Conservation (phyloP, 2,888 invertebrate species). For the Drosophila monieri region DNA sequence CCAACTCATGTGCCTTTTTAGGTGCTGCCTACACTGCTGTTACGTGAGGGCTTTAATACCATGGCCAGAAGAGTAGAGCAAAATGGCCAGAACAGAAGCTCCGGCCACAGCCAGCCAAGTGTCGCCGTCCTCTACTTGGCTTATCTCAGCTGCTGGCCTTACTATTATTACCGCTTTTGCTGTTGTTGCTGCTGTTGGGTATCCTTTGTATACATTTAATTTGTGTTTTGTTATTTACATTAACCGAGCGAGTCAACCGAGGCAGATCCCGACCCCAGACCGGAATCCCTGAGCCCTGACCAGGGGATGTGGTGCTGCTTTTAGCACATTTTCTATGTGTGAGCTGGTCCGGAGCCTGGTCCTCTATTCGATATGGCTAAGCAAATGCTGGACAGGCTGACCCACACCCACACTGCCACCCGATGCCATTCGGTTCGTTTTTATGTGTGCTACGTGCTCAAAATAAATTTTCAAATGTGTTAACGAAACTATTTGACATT, state of each 20-base stretch:
- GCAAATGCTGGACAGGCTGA: constrained; percentile 51
- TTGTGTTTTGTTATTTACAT: constrained; percentile 83
- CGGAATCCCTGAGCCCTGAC: constrained; percentile 1
- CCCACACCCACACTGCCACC: constrained; percentile 15
- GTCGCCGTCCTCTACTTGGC: constrained; percentile 63
- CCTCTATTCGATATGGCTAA: constrained; percentile 42
- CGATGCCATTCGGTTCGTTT: constrained; percentile 49
- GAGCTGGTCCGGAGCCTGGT: constrained; percentile 55
- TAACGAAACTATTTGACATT: constrained; percentile 83
- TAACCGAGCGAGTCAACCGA: constrained; percentile 69
- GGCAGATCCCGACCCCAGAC: constrained; percentile 38
- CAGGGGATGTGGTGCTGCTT: constrained; percentile 37
- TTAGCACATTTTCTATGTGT: constrained; percentile 64
- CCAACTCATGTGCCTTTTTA: constrained; percentile 48
- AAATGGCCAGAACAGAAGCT: constrained; percentile 15
- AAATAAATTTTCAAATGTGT: constrained; percentile 82
- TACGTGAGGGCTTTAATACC: constrained; percentile 67
- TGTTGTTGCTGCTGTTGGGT: constrained; percentile 26
- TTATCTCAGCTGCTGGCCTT: constrained; percentile 67
- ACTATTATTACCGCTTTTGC: constrained; percentile 30
- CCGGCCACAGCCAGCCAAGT: constrained; percentile 70
- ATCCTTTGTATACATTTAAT: constrained; percentile 81
- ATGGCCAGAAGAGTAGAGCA: constrained; percentile 40
- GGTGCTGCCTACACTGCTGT: constrained; percentile 62
- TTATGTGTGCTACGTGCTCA: constrained; percentile 80